Base-by-base conservation (phyloP, 2,113 vertebrate species). In the Danionella cerebrum region DNA sequence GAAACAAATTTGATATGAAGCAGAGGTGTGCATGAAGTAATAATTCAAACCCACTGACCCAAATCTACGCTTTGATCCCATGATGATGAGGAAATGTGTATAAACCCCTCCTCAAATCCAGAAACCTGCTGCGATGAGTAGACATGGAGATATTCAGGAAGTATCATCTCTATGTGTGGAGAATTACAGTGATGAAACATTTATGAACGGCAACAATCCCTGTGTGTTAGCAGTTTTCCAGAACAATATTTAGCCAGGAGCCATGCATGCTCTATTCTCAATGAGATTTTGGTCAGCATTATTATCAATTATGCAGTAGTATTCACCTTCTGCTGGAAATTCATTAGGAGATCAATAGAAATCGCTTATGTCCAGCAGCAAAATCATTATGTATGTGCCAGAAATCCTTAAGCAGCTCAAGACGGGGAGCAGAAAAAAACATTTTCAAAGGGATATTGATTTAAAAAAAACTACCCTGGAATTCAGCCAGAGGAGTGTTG, bases 291-390 rank as follows among this genome's bases (percentile, higher is more conserved):
- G 14, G 31, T 72, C 47, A 59, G 29, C 44, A 33, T 39, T 65
- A 62, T 60, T 51, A 65, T 72, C 65, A 36, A 51, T 39, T 66
- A 66, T 76, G 59, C 24, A 13, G 36, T 18, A 36, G 14, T 71
- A 42, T 65, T 51, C 59, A 47, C 27, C 60, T 44, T 69, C 39
- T 65, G 44, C 52, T 54, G 48, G 41, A 51, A 53, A 66, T 69
- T 76, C 33, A 59, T 72, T 68, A 60, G 29, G 1, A 59, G 70
- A 76, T 76, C 74, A 65, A 76, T 76, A 62, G 53, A 59, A 60
- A 18, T 36, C 65, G 35, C 50, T 48, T 19, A 45, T 69, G 48
- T 65, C 29, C 54, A 59, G 65, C 18, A 54, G 59, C 22, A 45
- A 39, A 54, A 21, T 62, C 35, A 36, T 47, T 65, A 35, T 45